phyloP scores from a whole-genome alignment of 2,888 invertebrate genomes.

The Archips crataeganus region DNA sequence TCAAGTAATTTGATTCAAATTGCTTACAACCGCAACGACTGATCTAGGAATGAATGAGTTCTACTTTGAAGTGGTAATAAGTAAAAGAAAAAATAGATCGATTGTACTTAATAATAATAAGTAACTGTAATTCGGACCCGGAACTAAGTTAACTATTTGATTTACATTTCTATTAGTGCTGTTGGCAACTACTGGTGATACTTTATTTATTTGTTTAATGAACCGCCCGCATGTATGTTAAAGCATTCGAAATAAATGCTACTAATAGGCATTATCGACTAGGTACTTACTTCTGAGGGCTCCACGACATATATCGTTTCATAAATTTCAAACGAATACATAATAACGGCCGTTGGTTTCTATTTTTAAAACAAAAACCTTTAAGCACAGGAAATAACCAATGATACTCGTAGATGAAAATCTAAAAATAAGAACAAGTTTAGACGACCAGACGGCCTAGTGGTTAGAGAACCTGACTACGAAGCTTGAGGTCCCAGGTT shows the following conservation, averaged over 20 bases:
- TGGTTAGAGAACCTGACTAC: too few relatives aligned
- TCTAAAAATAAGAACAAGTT: too few relatives aligned
- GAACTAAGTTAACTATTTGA: slow-evolving; percentile 12
- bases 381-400: not conserved
- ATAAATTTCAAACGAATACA: slow-evolving; percentile 3
- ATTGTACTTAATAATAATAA: not conserved
- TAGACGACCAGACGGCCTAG: too few relatives aligned
- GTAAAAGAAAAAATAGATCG: not conserved
- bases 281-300: slow-evolving; percentile 2
- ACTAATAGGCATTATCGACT: slow-evolving; percentile 30
- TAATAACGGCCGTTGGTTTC: slow-evolving; percentile 1
- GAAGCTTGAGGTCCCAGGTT: too few relatives aligned
- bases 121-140: slow-evolving; percentile 2
- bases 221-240: slow-evolving; percentile 50
- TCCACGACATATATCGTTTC: not conserved
- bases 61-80: not conserved
- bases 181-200: not conserved
- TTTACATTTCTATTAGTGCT: slow-evolving; percentile 6
- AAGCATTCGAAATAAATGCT: slow-evolving; percentile 25
- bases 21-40: slow-evolving; percentile 3
- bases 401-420: not conserved
- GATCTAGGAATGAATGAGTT: not conserved
- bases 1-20: slow-evolving; percentile 2
- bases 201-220: slow-evolving; percentile 59
- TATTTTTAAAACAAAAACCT: not conserved